Evolutionary conservation across 1,140 invertebrate species (phyloP).

Genomic region (Hylaeus anthracinus): DNA sequence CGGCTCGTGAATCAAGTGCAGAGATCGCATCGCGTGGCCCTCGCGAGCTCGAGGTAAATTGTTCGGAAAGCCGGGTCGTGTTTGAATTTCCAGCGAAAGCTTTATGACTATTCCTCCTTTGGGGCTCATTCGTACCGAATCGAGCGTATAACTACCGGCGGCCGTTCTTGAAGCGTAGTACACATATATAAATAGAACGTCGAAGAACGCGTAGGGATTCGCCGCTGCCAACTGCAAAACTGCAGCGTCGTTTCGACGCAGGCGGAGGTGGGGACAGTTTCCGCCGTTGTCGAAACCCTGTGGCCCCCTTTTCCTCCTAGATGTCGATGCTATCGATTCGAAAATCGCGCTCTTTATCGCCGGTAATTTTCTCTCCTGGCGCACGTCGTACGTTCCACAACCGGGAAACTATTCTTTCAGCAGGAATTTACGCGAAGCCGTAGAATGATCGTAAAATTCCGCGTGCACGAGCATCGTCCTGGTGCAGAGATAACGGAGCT

Average conservation of each 20-base stretch:
- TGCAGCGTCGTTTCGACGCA: background rate
- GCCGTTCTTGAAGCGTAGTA: constrained; percentile 48
- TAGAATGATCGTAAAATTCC: background rate
- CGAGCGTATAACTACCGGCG: constrained; percentile 48
- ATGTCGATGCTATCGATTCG: background rate
- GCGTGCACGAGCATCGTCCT: background rate
- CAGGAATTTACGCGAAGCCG: constrained; percentile 8
- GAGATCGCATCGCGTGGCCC: constrained; percentile 52
- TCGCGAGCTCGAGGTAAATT: constrained; percentile 48
- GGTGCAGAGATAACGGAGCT: background rate
- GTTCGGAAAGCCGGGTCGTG: constrained; percentile 58
- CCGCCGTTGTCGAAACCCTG: no score
- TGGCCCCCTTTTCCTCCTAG: background rate
- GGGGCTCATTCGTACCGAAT: constrained; percentile 60
- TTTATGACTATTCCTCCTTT: constrained; percentile 61
- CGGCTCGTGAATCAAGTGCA: constrained; percentile 54
- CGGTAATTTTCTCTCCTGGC: constrained; percentile 5
- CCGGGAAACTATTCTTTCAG: background rate
- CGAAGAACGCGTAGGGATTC: constrained; percentile 1
- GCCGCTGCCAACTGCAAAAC: background rate
- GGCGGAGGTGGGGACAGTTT: no score
- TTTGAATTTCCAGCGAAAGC: constrained; percentile 61
- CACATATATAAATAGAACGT: constrained; percentile 31
- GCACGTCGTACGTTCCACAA: background rate
- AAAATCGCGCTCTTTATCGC: constrained; percentile 17